Percentiles rank a stretch among this genome's conserved stretches.
Evolutionary conservation across 1,140 invertebrate species (phyloP).

Genomic region (Sipha flava): DNA sequence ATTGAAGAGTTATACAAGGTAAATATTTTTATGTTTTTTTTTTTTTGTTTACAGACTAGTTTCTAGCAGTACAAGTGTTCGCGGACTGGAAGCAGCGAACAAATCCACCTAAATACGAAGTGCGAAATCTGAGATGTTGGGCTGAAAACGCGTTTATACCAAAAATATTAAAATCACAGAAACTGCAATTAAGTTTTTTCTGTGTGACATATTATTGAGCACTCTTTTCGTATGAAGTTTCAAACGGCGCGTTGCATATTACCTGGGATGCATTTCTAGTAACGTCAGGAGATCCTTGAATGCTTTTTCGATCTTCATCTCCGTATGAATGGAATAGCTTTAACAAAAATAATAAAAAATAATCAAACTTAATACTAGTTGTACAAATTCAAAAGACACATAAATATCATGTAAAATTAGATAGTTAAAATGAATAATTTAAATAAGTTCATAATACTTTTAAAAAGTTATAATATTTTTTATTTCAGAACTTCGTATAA

Average conservation of each 20-base stretch:
- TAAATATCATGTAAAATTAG: no score
- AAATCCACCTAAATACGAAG: conserved; percentile 7
- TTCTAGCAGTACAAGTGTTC: neutral
- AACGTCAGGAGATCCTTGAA: conserved; percentile 40
- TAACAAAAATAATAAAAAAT: conserved; percentile 33
- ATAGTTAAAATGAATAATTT: no score
- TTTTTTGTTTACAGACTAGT: conserved; percentile 15
- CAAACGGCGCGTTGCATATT: neutral
- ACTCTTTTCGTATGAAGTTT: neutral
- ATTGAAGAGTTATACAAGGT: neutral
- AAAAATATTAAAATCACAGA: neutral
- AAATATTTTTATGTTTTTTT: neutral
- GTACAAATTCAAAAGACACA: neutral
- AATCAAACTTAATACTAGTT: neutral
- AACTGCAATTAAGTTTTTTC: neutral
- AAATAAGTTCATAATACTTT: no score
- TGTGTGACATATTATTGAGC: neutral
- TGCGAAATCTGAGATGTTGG: conserved; percentile 9
- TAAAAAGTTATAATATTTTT: no score
- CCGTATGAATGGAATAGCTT: conserved; percentile 57
- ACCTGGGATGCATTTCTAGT: conserved; percentile 34
- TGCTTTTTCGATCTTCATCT: conserved; percentile 51
- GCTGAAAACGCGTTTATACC: conserved; percentile 10
- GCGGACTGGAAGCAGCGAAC: neutral
- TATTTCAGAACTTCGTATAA: no score